Evolutionary conservation across 2,888 invertebrate species (phyloP), one percentile per base, ranked within the genome.

Genomic region (Nomada hirtipes): DNA sequence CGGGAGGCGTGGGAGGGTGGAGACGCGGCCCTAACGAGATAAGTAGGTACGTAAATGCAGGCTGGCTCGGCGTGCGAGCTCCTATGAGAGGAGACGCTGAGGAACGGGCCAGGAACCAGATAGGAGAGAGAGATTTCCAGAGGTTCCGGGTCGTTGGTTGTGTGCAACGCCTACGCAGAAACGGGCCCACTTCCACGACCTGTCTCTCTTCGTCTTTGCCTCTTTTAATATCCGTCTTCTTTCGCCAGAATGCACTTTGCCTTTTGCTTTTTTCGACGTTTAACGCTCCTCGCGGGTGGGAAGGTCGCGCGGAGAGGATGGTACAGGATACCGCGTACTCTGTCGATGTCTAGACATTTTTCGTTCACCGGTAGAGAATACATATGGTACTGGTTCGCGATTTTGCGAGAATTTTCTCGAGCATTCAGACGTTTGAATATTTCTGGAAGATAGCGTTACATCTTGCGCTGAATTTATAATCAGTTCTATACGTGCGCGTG

Each of bases 81-180:
- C 69, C 76, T 82, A 83, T 76, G 82, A 82, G 82, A 82, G 72
- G 63, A 82, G 76, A 85, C 77, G 81, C 78, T 63, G 60, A 76
- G 65, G 82, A 88, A 83, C 83, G 75, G 79, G 82, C 81, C 88
- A 86, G 84, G 82, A 79, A 83, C 81, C 82, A 89, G 86, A 89
- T 85, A 88, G 77, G 61, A 82, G 76, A 76, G 73, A 85, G 77
- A 86, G 73, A 87, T 85, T 90, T 80, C 88, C 85, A 52, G 88
- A 86, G 90, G 89, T 90, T 92, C 89, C 90, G 90, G 89, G 89
- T 91, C 91, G 88, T 88, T 91, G 90, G 88, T 89, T 90, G 84
- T 89, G 79, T 85, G 89, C 88, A 85, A 79, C 84, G 81, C 91
- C 91, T 86, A 92, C 91, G 87, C 86, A 86, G 76, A 87, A 89